Evolutionary conservation across 2,888 invertebrate genomes (phyloP).

Genomic region (Hypolimnas misippus): DNA sequence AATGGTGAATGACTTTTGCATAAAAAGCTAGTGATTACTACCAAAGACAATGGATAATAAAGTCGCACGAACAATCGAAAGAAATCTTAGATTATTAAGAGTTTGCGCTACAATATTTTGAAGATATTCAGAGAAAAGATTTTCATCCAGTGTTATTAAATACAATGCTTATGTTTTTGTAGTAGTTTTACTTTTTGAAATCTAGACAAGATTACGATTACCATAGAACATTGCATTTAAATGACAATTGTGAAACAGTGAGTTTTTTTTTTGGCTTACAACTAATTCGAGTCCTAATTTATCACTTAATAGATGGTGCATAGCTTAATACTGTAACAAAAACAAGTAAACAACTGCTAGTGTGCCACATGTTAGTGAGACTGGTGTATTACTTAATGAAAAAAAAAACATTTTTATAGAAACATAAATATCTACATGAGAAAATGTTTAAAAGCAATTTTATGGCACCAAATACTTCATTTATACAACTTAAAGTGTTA

Average conservation of each 20-base stretch:
- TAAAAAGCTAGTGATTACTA: constrained; percentile 33
- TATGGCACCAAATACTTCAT: constrained; percentile 40
- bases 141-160: constrained; percentile 12
- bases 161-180: constrained; percentile 13
- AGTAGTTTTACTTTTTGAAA: constrained; percentile 11
- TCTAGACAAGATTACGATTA: constrained; percentile 20
- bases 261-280: constrained; percentile 33
- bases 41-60: constrained; percentile 53
- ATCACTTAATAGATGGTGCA: constrained; percentile 32
- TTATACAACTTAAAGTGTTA: not conserved
- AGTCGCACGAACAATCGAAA: constrained; percentile 60
- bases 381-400: constrained; percentile 5
- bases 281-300: constrained; percentile 38
- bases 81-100: constrained; percentile 44
- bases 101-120: constrained; percentile 28
- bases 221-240: constrained; percentile 19
- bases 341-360: constrained; percentile 22
- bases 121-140: constrained; percentile 15
- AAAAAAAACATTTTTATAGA: constrained; percentile 22
- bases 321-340: constrained; percentile 38
- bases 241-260: constrained; percentile 21
- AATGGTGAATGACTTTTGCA: constrained; percentile 36
- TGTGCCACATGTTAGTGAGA: constrained; percentile 16
- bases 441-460: constrained; percentile 29
- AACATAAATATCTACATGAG: constrained; percentile 33